Conservation (phyloP, 1,140 invertebrate species). For the Leptonema lineaticorne region DNA sequence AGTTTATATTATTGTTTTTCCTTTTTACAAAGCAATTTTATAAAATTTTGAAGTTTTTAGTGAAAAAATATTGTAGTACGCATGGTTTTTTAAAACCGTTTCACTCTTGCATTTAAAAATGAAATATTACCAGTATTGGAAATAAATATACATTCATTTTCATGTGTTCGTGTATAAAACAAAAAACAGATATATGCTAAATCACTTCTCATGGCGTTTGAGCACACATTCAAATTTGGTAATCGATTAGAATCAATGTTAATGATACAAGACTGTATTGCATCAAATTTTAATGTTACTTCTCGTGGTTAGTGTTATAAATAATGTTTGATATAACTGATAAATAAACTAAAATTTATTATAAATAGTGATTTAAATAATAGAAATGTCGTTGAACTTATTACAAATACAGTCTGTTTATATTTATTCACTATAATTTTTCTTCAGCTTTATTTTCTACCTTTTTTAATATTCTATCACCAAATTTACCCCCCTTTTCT, state of each 20-base stretch:
- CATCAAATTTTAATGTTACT: too few species aligned
- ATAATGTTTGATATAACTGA: not conserved
- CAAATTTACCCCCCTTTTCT: conserved; percentile 32
- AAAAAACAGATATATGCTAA: too few species aligned
- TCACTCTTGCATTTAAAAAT: too few species aligned
- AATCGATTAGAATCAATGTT: not conserved
- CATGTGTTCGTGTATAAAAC: too few species aligned
- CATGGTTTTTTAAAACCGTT: too few species aligned
- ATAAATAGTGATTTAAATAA: conserved; percentile 15
- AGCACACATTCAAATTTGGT: not conserved
- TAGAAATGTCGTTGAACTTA: not conserved
- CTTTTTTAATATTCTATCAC: conserved; percentile 38
- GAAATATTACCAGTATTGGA: too few species aligned
- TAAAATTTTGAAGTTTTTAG: too few species aligned
- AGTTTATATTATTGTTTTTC: too few species aligned
- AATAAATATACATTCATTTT: too few species aligned
- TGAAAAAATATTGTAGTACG: too few species aligned
- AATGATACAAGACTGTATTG: too few species aligned
- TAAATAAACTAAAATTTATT: conserved; percentile 8
- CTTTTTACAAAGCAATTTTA: too few species aligned
- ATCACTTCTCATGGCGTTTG: not conserved
- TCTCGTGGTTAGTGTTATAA: not conserved
- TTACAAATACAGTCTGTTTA: not conserved
- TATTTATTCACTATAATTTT: conserved; percentile 30
- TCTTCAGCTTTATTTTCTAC: conserved; percentile 25